Percentiles rank a stretch among this genome's conserved stretches.
Evolutionary conservation across 2,888 invertebrate species (phyloP).

Genomic region (Drepanosiphum platanoidis): DNA sequence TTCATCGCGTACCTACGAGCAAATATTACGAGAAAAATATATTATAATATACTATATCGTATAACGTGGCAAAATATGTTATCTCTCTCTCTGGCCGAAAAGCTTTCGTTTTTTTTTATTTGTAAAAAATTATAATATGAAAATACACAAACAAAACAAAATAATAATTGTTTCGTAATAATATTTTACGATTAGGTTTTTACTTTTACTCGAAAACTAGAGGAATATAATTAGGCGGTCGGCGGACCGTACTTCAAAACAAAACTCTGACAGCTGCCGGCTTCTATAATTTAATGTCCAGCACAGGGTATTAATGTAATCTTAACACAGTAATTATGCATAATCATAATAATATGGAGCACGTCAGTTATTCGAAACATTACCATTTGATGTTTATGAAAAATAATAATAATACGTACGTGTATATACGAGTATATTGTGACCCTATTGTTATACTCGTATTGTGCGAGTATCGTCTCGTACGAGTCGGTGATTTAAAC

Average conservation of each 20-base stretch:
- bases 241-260: neutral
- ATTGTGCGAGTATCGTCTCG: neutral
- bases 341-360: conserved; percentile 1
- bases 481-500: neutral
- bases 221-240: conserved; percentile 8
- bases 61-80: no score
- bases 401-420: conserved; percentile 7
- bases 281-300: conserved; percentile 9
- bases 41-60: no score
- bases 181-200: neutral
- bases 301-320: conserved; percentile 14
- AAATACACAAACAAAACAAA: neutral
- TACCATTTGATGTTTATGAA: conserved; percentile 4
- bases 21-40: no score
- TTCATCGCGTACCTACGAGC: no score
- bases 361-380: conserved; percentile 2
- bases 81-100: no score
- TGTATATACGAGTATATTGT: neutral
- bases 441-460: neutral
- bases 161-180: neutral
- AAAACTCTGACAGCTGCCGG: conserved; percentile 25
- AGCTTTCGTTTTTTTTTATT: no score
- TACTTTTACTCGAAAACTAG: conserved; percentile 3
- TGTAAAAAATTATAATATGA: no score
- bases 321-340: conserved; percentile 29